These are phyloP conservation scores for Platyscapa corneri DNA, from an alignment of 1,140 invertebrate genomes.

Conservation along the genomic window DNA sequence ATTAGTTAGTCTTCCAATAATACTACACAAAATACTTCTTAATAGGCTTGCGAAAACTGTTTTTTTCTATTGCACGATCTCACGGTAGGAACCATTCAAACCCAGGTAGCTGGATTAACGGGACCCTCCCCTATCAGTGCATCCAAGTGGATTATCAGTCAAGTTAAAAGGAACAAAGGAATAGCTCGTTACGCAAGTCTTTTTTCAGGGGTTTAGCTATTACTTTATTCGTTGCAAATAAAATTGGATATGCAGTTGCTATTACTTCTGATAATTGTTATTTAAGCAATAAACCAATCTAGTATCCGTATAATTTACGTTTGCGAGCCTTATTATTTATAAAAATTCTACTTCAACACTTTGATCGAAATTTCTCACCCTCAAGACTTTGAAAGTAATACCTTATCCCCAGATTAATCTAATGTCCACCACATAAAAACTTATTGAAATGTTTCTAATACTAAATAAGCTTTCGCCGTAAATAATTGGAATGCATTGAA, in stretches of 20 bases:
- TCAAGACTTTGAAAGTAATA: too few species aligned
- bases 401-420: too few species aligned
- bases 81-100: not conserved
- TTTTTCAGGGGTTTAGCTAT: not conserved
- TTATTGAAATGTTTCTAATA: too few species aligned
- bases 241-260: not conserved
- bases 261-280: not conserved
- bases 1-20: not conserved
- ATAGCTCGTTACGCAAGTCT: not conserved
- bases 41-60: not conserved
- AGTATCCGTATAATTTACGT: not conserved
- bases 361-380: too few species aligned
- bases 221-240: not conserved
- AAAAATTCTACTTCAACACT: not conserved
- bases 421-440: too few species aligned
- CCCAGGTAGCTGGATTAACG: not conserved
- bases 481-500: too few species aligned
- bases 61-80: not conserved
- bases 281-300: not conserved
- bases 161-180: not conserved
- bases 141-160: not conserved
- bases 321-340: too few species aligned
- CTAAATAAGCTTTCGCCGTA: too few species aligned
- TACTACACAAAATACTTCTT: not conserved
- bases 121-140: not conserved